These are phyloP conservation scores for Chaetophractus vellerosus DNA, from an alignment of 2,797 vertebrate species.

Conservation along the genomic window DNA sequence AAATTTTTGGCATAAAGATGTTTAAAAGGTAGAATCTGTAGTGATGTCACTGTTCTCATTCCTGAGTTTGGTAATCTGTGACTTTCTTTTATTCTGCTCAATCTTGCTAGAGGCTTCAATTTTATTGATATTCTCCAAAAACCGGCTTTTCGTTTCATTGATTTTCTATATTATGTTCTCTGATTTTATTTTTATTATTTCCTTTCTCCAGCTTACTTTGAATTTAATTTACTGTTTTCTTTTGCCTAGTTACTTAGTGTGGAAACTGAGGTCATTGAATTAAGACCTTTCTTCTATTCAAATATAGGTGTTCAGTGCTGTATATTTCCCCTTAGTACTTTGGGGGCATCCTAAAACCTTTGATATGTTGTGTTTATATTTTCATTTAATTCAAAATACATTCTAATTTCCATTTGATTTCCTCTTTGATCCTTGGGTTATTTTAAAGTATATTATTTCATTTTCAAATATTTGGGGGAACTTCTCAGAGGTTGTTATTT, in stretches of 20 bases:
- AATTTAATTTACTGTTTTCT: background rate
- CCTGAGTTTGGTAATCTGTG: background rate
- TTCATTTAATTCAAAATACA: conserved; percentile 27
- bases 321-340: background rate
- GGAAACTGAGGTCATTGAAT: background rate
- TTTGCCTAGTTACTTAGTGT: background rate
- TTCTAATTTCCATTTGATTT: background rate
- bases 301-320: background rate
- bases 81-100: background rate
- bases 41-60: background rate
- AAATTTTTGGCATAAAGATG: background rate
- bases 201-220: background rate
- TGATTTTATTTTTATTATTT: background rate
- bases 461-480: background rate
- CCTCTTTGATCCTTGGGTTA: background rate
- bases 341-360: background rate
- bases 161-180: background rate
- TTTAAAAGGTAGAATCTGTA: background rate
- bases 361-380: background rate
- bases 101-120: background rate
- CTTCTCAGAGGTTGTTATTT: conserved; percentile 36
- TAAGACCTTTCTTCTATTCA: background rate
- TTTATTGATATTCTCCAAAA: conserved; percentile 31
- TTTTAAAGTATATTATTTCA: background rate
- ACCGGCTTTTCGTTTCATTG: background rate